These are phyloP conservation scores for Coleophora deauratella DNA, from an alignment of 2,888 invertebrate species.

Conservation along the genomic window DNA sequence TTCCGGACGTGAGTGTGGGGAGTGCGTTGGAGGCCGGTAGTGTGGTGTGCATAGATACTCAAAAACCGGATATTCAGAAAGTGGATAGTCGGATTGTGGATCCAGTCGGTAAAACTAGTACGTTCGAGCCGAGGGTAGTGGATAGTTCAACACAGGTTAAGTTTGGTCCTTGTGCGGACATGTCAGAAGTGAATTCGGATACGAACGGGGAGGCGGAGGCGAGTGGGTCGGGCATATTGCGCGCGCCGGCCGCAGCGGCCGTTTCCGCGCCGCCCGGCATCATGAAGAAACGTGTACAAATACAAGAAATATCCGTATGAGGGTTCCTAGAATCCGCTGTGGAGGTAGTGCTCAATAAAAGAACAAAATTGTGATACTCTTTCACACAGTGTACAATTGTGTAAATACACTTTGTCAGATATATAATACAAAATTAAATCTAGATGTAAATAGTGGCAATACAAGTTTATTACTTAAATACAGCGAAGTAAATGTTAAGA, in stretches of 20 bases:
- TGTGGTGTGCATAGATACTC: conserved; percentile 68
- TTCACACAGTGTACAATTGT: conserved; percentile 12
- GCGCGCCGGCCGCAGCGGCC: conserved; percentile 52
- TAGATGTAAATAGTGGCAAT: conserved; percentile 18
- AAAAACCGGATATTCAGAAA: conserved; percentile 67
- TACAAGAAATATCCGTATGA: conserved; percentile 94
- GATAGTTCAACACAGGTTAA: conserved; percentile 70
- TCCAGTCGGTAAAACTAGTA: conserved; percentile 57
- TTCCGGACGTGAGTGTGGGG: conserved; percentile 75
- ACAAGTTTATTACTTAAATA: too few species aligned
- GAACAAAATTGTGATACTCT: conserved; percentile 57
- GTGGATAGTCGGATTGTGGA: conserved; percentile 51
- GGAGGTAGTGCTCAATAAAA: conserved; percentile 60
- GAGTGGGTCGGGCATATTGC: conserved; percentile 60
- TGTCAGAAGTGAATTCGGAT: conserved; percentile 59
- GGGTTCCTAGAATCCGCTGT: conserved; percentile 55
- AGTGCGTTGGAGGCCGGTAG: conserved; percentile 76
- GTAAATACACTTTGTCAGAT: conserved; percentile 23
- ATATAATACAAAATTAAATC: conserved; percentile 4
- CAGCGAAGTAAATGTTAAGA: too few species aligned
- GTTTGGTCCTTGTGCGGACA: conserved; percentile 54
- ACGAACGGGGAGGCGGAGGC: conserved; percentile 54
- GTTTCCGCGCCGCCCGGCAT: conserved; percentile 81
- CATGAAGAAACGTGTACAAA: conserved; percentile 92
- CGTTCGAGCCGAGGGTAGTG: conserved; percentile 64